Evolutionary conservation across 2,113 vertebrate species (phyloP).

Genomic region (Percopsis transmontana): DNA sequence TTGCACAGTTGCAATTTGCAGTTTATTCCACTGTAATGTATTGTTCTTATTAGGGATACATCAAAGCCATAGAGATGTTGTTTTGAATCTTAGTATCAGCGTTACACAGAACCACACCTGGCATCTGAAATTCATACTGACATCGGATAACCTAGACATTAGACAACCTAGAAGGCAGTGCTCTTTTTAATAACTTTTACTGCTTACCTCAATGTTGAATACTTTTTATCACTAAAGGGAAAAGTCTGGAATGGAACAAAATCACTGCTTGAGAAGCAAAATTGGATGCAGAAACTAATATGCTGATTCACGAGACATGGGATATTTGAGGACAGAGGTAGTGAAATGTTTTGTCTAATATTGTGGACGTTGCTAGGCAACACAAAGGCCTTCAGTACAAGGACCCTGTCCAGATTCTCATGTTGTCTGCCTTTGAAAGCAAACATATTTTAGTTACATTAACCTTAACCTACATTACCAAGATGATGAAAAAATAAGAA

Average conservation of each 20-base stretch:
- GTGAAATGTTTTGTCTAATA: slow-evolving; percentile 16
- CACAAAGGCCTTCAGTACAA: slow-evolving; percentile 3
- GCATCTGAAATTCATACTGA: slow-evolving; percentile 15
- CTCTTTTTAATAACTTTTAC: neutral
- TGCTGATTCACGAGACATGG: neutral
- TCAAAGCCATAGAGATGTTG: slow-evolving; percentile 2
- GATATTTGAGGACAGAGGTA: neutral
- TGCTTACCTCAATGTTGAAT: slow-evolving; percentile 7
- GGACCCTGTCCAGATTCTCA: neutral
- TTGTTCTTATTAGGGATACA: slow-evolving; percentile 17
- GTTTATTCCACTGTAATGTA: neutral
- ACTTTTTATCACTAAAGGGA: slow-evolving; percentile 1
- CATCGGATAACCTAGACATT: neutral
- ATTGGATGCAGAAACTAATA: slow-evolving; percentile 2
- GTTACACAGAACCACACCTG: slow-evolving; percentile 5
- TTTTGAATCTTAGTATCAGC: slow-evolving; percentile 9
- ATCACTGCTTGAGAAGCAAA: slow-evolving; percentile 7
- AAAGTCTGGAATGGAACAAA: slow-evolving; percentile 14
- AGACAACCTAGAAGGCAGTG: neutral
- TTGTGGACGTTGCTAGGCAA: slow-evolving; percentile 13
- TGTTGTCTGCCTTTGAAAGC: slow-evolving; percentile 16
- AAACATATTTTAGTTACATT: neutral
- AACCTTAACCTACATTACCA: no score
- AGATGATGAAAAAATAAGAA: no score
- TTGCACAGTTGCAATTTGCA: neutral